Evolutionary conservation across 2,888 invertebrate species (phyloP), one percentile per base, ranked within the genome.

Genomic region (Meghimatium bilineatum): DNA sequence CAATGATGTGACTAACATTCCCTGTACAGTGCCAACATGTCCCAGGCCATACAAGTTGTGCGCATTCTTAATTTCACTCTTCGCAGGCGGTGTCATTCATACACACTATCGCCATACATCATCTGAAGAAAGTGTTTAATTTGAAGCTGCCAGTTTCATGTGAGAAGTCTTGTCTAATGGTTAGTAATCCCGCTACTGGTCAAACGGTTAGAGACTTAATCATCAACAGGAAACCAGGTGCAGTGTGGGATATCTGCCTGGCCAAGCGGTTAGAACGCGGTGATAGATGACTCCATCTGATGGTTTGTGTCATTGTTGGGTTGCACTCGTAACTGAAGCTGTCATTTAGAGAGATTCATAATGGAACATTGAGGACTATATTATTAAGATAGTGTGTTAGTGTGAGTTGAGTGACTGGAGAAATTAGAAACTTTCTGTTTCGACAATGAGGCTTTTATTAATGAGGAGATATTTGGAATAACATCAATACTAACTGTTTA

Each of bases 261-360:
- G 71, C 29, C 38, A 71, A 44, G 71, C 71, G 26, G 29, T 2
- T 29, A 29, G 63, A 29, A 29, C 29, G 29, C 6, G 63, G 29
- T 29, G 29, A 29, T 29, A 63, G 63, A 63, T 63, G 63, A 8
- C 38, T 71, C 38, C 38, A 12, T 26, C 44, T 44, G 23, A 44
- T 20, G 38, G 38, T 71, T 71, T 71, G 26, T 71, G 38, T 71
- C 71, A 44, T 44, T 17, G 38, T 38, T 26, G 38, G n/a, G 38
- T 29, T 36, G 71, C 36, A 71, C 26, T 2, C 26, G 26, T 12
- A 8, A 71, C 38, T 38, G 71, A 36, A 23, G 26, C 44, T 23
- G 38, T 71, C 71, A 71, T 71, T 71, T 71, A 36, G 23, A 26
- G 38, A 44, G 71, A 44, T 38, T 71, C 26, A 71, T 38, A 38